Base-by-base conservation (phyloP, 2,888 invertebrate species). In the Stenotaenia linearis region DNA sequence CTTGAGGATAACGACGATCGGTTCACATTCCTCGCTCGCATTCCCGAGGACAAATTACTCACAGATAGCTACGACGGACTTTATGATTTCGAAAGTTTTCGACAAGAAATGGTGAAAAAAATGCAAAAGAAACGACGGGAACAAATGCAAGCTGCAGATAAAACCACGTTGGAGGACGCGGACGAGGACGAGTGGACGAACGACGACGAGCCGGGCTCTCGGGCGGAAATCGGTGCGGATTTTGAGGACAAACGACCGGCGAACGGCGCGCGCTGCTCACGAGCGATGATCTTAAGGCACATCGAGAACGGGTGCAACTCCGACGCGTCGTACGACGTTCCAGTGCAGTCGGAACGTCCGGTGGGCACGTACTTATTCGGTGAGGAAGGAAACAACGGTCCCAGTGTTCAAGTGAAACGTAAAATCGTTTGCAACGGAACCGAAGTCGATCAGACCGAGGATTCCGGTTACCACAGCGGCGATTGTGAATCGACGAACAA, bases 391-490 rank as follows among this genome's bases (percentile, higher is more conserved):
- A 40, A 2, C 23, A 25, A 40, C 50, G 21, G 37, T 37, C 18
- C 23, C 10, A 37, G 23, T 15, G 32, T 23, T 40, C 15, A 18
- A 12, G 32, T 69, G 35, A 56, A 74, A 74, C 79, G 32, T 35
- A 79, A 79, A 79, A n/a, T 25, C n/a, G n/a, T n/a, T n/a, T 10
- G 21, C 7, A 61, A 56, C 32, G 28, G 40, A 18, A 12, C 9
- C 10, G 28, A 37, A 77, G 28, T n/a, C 10, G 18, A 56, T 30
- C 25, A 15, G 28, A 32, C 91, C 77, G 90, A 92, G 84, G 95
- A 95, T 85, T 93, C 94, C 0, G 95, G 94, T 0, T 95, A 95
- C 84, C 89, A 95, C 85, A 95, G 94, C 85, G 69, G 93, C 37
- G 94, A 94, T 84, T 94, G 93, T 1, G 87, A 86, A 69, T 86